phyloP scores from a whole-genome alignment of 2,113 vertebrate genomes.

The Entelurus aequoreus region DNA sequence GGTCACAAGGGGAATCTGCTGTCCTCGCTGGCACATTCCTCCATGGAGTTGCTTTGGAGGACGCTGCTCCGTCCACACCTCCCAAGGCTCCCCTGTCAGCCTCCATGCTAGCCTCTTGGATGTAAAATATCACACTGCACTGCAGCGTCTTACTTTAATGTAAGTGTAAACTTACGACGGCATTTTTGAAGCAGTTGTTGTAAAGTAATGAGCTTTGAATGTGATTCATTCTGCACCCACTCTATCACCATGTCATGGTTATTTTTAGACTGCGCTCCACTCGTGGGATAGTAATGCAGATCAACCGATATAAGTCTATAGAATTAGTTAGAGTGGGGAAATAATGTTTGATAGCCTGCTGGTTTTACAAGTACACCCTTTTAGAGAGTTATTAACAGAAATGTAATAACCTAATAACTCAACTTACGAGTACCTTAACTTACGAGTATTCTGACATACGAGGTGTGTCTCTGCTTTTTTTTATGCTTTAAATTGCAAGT shows the following conservation, averaged over 20 bases:
- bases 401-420: background rate
- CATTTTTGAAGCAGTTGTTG: background rate
- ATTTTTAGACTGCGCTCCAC: conserved; percentile 27
- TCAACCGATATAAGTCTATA: background rate
- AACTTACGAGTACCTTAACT: too few species aligned
- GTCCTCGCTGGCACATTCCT: conserved; percentile 73
- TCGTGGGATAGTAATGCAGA: conserved; percentile 6
- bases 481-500: too few species aligned
- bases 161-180: background rate
- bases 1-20: conserved; percentile 69
- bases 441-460: too few species aligned
- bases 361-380: too few species aligned
- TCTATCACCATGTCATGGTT: conserved; percentile 12
- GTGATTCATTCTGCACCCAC: conserved; percentile 6
- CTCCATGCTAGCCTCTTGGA: conserved; percentile 31
- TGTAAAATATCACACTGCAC: conserved; percentile 10
- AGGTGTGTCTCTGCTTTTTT: too few species aligned
- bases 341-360: too few species aligned
- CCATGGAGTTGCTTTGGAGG: conserved; percentile 37
- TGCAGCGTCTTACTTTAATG: background rate
- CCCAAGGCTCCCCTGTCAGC: conserved; percentile 24
- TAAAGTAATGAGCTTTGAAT: conserved; percentile 14
- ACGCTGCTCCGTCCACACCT: conserved; percentile 1
- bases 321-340: background rate
- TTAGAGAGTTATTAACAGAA: background rate